Conservation (phyloP, 2,888 invertebrate genomes). For the Standfussiana lucernea region DNA sequence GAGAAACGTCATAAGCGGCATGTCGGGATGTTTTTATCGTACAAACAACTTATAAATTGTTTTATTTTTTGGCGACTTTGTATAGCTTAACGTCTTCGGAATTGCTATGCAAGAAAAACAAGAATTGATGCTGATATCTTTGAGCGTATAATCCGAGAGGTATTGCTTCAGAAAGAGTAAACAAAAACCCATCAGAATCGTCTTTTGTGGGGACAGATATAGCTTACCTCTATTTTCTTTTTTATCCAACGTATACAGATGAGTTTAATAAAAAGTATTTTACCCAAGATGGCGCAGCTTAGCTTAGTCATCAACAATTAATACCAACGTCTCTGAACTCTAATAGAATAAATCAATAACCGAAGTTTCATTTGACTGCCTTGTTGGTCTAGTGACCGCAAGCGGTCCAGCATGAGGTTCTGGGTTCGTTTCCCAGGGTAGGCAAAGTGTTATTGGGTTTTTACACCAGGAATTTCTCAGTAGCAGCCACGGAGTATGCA, state of each 20-base stretch:
- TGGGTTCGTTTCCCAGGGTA: no score
- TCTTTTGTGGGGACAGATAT: neutral
- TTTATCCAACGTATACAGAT: neutral
- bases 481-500: no score
- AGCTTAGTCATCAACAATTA: neutral
- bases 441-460: no score
- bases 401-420: no score
- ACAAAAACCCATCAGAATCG: neutral
- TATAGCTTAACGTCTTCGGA: conserved; percentile 5
- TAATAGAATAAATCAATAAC: no score
- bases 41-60: neutral
- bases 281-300: neutral
- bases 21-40: conserved; percentile 36
- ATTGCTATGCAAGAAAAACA: neutral
- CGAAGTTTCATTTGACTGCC: no score
- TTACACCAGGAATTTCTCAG: no score
- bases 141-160: neutral
- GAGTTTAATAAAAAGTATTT: neutral
- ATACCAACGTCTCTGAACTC: neutral
- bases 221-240: neutral
- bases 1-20: conserved; percentile 50
- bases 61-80: conserved; percentile 17
- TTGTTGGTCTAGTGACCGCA: no score
- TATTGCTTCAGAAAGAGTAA: neutral
- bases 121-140: conserved; percentile 7